Percentiles rank a stretch among this genome's conserved stretches.
Conservation (phyloP, 2,113 vertebrate species). For the Leptodactylus fuscus region DNA sequence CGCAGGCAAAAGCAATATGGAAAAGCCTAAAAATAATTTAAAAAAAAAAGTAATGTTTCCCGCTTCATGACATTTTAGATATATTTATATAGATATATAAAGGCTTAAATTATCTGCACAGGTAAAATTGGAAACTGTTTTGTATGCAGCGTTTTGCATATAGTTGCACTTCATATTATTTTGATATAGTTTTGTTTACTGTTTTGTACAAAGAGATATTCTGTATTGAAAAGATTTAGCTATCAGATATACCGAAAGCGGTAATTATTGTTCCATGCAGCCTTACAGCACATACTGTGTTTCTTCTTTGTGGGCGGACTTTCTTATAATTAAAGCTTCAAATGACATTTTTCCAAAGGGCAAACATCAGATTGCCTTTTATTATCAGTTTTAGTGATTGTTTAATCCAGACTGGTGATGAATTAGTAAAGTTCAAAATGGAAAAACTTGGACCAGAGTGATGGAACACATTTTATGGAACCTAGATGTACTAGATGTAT, state of each 20-base stretch:
- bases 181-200: conserved; percentile 59
- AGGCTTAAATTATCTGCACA: conserved; percentile 47
- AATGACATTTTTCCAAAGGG: background rate
- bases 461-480: background rate
- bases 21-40: background rate
- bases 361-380: conserved; percentile 5
- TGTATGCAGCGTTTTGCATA: conserved; percentile 53
- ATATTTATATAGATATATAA: conserved; percentile 55
- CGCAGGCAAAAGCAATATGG: background rate
- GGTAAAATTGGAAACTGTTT: conserved; percentile 20
- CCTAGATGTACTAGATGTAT: background rate
- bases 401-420: background rate
- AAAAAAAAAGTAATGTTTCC: background rate
- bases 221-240: conserved; percentile 56
- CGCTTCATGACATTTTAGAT: conserved; percentile 26
- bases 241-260: conserved; percentile 19
- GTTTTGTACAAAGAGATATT: conserved; percentile 57
- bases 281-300: conserved; percentile 31
- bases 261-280: conserved; percentile 41
- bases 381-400: conserved; percentile 17
- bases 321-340: conserved; percentile 42
- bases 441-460: background rate
- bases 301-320: conserved; percentile 45
- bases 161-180: conserved; percentile 57
- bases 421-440: background rate